phyloP scores from a whole-genome alignment of 1,140 invertebrate species.

The Venturia canescens region DNA sequence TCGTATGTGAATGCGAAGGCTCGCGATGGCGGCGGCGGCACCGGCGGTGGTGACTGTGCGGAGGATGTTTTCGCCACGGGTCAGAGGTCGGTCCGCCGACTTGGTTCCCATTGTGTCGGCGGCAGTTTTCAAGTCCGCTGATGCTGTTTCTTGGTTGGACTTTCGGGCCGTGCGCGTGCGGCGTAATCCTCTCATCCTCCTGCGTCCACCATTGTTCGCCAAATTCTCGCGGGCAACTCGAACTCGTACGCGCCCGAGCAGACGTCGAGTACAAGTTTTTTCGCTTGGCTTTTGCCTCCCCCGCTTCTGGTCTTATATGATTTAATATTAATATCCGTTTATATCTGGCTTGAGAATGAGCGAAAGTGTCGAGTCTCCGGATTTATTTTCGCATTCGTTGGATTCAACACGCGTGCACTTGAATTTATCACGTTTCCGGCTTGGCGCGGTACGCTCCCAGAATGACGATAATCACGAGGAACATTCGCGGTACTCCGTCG shows the following conservation, averaged over 20 bases:
- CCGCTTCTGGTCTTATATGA: constrained; percentile 53
- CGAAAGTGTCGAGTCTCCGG: background rate
- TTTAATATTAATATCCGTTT: constrained; percentile 27
- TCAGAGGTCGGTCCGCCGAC: constrained; percentile 74
- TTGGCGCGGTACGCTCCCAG: constrained; percentile 37
- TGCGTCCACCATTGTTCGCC: constrained; percentile 49
- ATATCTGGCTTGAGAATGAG: background rate
- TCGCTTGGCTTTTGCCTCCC: constrained; percentile 56
- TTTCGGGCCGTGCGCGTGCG: constrained; percentile 41
- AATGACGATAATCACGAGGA: constrained; percentile 58
- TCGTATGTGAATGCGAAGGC: constrained; percentile 67
- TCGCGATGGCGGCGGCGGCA: constrained; percentile 55
- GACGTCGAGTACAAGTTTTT: constrained; percentile 70
- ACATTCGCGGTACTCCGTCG: background rate
- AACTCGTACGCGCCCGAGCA: constrained; percentile 57
- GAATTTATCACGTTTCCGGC: background rate
- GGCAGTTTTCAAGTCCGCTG: constrained; percentile 54
- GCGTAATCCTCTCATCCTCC: constrained; percentile 41
- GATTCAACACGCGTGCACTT: background rate
- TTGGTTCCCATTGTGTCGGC: constrained; percentile 74
- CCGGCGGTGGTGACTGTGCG: constrained; percentile 59
- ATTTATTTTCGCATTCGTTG: background rate
- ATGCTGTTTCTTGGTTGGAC: constrained; percentile 41
- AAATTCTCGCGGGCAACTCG: constrained; percentile 63
- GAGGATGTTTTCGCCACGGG: constrained; percentile 52